A percentile compares a stretch with the other conserved stretches of the same genome.
Conservation (phyloP, 2,797 vertebrate species). For the Hylomyscus alleni region DNA sequence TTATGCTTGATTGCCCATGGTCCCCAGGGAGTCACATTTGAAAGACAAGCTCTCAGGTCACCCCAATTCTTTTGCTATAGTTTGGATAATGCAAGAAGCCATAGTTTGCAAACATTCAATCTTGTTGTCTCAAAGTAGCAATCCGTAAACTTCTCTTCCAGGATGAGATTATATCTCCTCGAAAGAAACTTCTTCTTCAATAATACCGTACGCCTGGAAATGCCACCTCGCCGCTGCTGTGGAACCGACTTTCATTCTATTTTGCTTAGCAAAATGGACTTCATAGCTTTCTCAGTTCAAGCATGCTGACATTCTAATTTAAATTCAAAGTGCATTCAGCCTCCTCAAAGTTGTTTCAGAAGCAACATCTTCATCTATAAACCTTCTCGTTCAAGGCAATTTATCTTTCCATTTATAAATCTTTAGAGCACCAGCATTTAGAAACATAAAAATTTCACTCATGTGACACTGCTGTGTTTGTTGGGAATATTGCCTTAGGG, state of each 20-base stretch:
- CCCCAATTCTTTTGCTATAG: not conserved
- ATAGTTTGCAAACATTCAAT: not conserved
- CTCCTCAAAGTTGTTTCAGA: not conserved
- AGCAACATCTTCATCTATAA: not conserved
- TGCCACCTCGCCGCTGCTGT: not conserved
- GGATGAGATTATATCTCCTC: slow-evolving; percentile 34
- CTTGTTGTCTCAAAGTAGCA: not conserved
- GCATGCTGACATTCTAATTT: slow-evolving; percentile 16
- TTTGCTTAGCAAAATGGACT: not conserved
- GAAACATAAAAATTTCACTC: slow-evolving; percentile 35
- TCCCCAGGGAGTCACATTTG: not conserved
- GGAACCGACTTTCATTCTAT: not conserved
- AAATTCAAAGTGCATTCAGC: not conserved
- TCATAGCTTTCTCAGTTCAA: not conserved
- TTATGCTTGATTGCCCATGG: not conserved
- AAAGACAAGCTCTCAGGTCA: not conserved
- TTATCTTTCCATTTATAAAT: slow-evolving; percentile 29
- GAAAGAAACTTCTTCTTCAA: not conserved
- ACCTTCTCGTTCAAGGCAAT: not conserved
- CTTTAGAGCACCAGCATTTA: slow-evolving; percentile 15
- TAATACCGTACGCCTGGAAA: not conserved
- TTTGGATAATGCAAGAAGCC: not conserved
- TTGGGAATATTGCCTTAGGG: not conserved
- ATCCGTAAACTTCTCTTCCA: not conserved
- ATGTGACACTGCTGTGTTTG: not conserved